Evolutionary conservation across 2,113 vertebrate genomes (phyloP).

Genomic region (Argyrosomus japonicus): DNA sequence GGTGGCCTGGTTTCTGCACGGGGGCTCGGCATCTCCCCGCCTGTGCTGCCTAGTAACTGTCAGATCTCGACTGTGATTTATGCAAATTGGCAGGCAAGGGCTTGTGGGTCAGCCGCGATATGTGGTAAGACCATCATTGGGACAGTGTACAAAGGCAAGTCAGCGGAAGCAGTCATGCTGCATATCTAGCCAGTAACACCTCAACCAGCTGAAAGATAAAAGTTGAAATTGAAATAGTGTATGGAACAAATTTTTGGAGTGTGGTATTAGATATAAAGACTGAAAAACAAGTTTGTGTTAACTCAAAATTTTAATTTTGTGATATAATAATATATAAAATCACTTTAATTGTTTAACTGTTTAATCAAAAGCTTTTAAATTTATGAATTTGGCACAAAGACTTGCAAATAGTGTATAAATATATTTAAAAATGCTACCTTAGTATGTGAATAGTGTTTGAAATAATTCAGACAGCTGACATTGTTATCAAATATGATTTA

Average conservation of each 20-base stretch:
- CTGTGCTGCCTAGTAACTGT: constrained; percentile 82
- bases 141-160: constrained; percentile 57
- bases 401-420: not conserved
- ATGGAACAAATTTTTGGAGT: not conserved
- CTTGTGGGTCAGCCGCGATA: constrained; percentile 79
- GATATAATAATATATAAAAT: not conserved
- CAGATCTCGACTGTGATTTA: constrained; percentile 81
- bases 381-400: not conserved
- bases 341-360: not conserved
- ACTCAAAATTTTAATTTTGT: not conserved
- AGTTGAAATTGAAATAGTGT: not conserved
- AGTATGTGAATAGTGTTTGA: too few relatives aligned
- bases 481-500: too few relatives aligned
- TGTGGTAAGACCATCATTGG: constrained; percentile 70
- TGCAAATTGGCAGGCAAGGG: constrained; percentile 82
- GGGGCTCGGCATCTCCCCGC: constrained; percentile 71
- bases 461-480: too few relatives aligned
- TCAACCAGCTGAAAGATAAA: not conserved
- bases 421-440: too few relatives aligned
- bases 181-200: constrained; percentile 7
- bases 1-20: constrained; percentile 83
- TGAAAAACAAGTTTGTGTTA: not conserved
- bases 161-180: constrained; percentile 50
- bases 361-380: not conserved
- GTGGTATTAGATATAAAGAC: not conserved